Percentiles rank a stretch among this genome's conserved stretches.
These are phyloP conservation scores for Linhomoeus sp. DNA, from an alignment of 2,888 invertebrate species.

Conservation along the genomic window DNA sequence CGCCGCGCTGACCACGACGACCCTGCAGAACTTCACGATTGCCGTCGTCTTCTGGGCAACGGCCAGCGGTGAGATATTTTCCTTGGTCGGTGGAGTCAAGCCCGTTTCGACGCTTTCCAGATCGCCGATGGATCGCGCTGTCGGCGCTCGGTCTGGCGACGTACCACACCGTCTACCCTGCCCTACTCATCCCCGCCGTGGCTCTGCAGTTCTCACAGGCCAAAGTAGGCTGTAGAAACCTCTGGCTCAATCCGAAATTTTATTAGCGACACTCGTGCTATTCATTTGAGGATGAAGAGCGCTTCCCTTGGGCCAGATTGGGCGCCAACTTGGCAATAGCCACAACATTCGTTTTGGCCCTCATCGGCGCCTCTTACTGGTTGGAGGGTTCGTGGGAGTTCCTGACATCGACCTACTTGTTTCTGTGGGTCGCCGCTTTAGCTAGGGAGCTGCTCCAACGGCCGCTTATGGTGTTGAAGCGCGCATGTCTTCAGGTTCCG, in stretches of 20 bases:
- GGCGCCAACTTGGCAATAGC: too few relatives aligned
- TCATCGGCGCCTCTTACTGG: constrained; percentile 6
- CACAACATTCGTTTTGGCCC: too few relatives aligned
- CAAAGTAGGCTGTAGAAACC: too few relatives aligned
- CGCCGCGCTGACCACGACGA: constrained; percentile 14
- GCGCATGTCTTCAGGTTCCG: too few relatives aligned
- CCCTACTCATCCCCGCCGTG: not conserved
- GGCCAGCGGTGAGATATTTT: not conserved
- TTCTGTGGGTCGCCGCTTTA: too few relatives aligned
- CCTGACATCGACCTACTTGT: not conserved
- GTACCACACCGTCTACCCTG: not conserved
- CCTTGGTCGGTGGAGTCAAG: not conserved
- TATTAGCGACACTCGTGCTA: too few relatives aligned
- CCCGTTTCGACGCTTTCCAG: not conserved
- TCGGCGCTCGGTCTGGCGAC: not conserved
- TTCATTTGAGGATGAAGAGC: too few relatives aligned
- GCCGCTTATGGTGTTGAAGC: too few relatives aligned
- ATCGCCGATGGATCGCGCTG: not conserved
- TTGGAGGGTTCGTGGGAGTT: constrained; percentile 7
- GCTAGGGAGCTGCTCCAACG: too few relatives aligned
- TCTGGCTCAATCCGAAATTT: too few relatives aligned
- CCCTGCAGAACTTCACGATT: constrained; percentile 12
- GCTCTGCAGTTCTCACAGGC: not conserved
- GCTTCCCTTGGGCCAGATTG: too few relatives aligned
- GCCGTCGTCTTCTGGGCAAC: constrained; percentile 8